Evolutionary conservation across 2,797 vertebrate genomes (phyloP).

Genomic region (Malurus leucopterus): DNA sequence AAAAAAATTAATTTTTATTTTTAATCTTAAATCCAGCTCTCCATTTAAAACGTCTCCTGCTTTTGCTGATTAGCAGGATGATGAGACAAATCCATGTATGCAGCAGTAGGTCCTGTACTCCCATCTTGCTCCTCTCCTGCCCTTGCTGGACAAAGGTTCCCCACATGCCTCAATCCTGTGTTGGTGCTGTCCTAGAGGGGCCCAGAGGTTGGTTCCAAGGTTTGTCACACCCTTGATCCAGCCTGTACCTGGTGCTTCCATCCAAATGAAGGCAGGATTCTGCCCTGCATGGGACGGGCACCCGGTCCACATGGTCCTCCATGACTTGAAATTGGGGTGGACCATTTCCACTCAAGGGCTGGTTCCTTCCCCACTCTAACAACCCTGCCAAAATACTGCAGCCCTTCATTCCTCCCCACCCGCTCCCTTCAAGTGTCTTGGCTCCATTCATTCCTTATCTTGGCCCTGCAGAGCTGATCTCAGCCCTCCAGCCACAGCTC

Average conservation of each 20-base stretch:
- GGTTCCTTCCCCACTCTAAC: neutral
- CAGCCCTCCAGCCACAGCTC: neutral
- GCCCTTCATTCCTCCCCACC: neutral
- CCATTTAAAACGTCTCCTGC: neutral
- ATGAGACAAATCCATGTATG: neutral
- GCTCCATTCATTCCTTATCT: neutral
- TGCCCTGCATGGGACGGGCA: fast-evolving
- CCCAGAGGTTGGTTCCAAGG: neutral
- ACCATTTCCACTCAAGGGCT: neutral
- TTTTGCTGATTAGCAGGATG: neutral
- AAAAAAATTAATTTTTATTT: neutral
- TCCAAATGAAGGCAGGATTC: neutral
- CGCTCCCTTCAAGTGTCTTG: neutral
- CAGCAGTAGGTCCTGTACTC: neutral
- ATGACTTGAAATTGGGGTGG: neutral
- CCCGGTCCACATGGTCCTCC: neutral
- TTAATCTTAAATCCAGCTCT: neutral
- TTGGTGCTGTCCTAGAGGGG: neutral
- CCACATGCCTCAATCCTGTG: fast-evolving
- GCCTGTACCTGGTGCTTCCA: neutral
- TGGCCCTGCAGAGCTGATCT: fast-evolving
- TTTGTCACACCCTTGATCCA: neutral
- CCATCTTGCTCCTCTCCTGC: neutral
- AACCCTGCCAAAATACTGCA: neutral
- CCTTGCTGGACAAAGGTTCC: neutral